These are phyloP conservation scores for Lissocephala sabroskyi DNA, from an alignment of 2,888 invertebrate genomes.

Conservation along the genomic window DNA sequence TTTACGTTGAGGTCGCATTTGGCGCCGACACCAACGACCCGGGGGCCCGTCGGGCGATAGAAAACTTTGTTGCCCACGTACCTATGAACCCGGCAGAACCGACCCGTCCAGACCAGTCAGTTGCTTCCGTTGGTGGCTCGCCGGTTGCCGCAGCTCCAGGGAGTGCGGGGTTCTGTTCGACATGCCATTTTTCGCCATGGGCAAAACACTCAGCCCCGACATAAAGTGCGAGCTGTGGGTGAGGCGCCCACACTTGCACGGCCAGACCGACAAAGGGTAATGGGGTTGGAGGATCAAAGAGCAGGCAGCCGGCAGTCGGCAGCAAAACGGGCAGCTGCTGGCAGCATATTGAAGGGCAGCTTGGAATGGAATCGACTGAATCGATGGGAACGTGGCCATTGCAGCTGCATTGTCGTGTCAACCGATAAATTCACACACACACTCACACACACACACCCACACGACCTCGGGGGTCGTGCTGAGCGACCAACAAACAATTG, in stretches of 20 bases:
- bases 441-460: conserved; percentile 4
- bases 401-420: conserved; percentile 67
- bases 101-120: neutral
- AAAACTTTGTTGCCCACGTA: conserved; percentile 36
- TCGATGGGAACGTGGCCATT: conserved; percentile 29
- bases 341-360: conserved; percentile 59
- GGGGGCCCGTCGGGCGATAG: conserved; percentile 9
- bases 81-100: neutral
- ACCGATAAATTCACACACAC: conserved; percentile 60
- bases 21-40: conserved; percentile 23
- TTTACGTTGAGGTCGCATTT: conserved; percentile 66
- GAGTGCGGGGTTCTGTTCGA: neutral
- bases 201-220: conserved; percentile 18
- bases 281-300: neutral
- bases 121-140: neutral
- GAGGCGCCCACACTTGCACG: conserved; percentile 46
- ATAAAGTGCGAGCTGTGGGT: conserved; percentile 48
- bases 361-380: no score
- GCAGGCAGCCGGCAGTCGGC: conserved; percentile 3
- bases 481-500: conserved; percentile 56
- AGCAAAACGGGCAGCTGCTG: conserved; percentile 16
- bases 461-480: no score
- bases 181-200: conserved; percentile 3
- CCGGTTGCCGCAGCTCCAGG: no score
- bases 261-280: neutral